These are phyloP conservation scores for Octopus bimaculoides DNA, from an alignment of 1,140 invertebrate species.

Conservation along the genomic window DNA sequence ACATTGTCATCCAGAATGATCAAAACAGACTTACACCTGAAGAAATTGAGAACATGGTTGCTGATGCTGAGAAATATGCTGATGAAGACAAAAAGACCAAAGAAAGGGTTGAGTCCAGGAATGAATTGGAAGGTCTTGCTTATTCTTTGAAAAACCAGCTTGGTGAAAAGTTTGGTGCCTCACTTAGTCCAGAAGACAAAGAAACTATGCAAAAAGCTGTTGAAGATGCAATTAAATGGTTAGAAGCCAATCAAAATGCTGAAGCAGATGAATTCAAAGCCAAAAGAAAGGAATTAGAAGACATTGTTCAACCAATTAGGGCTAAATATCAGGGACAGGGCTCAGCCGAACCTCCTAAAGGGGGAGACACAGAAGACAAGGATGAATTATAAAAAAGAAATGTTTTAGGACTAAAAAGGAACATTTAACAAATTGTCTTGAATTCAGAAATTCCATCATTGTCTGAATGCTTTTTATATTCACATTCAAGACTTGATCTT, in stretches of 20 bases:
- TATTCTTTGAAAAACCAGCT: slow-evolving; percentile 98
- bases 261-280: slow-evolving; percentile 92
- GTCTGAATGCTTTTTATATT: no score
- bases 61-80: slow-evolving; percentile 94
- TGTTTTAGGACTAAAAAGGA: slow-evolving; percentile 1
- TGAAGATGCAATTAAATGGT: slow-evolving; percentile 97
- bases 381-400: slow-evolving; percentile 74
- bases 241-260: slow-evolving; percentile 92
- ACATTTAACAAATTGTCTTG: neutral
- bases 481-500: no score
- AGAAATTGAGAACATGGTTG: slow-evolving; percentile 97
- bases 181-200: slow-evolving; percentile 88
- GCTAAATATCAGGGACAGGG: slow-evolving; percentile 93
- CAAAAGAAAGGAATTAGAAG: slow-evolving; percentile 96
- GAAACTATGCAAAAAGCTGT: slow-evolving; percentile 91
- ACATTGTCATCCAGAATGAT: slow-evolving; percentile 98
- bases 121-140: slow-evolving; percentile 89
- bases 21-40: slow-evolving; percentile 95
- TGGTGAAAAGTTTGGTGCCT: slow-evolving; percentile 91
- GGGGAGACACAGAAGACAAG: slow-evolving; percentile 72
- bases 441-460: no score
- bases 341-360: slow-evolving; percentile 62
- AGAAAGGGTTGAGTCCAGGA: slow-evolving; percentile 90
- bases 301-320: slow-evolving; percentile 95
- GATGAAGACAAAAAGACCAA: slow-evolving; percentile 94